phyloP scores from a whole-genome alignment of 2,888 invertebrate genomes.

The Malthinus seriepunctatus region DNA sequence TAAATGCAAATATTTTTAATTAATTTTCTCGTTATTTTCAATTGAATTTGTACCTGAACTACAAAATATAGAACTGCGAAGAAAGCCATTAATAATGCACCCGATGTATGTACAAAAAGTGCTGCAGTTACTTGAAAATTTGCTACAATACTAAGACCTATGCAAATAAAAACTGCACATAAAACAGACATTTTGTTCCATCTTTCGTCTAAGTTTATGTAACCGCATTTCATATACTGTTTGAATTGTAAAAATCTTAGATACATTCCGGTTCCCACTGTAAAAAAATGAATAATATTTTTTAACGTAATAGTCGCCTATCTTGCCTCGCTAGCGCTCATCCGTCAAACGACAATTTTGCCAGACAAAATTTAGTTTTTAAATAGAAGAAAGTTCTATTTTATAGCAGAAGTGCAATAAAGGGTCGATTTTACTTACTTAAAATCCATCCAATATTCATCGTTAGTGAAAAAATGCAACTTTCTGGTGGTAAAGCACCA shows the following conservation, averaged over 20 bases:
- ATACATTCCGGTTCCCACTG: neutral
- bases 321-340: too few relatives aligned
- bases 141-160: slow-evolving; percentile 71
- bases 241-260: neutral
- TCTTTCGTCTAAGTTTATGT: neutral
- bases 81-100: slow-evolving; percentile 53
- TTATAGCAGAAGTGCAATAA: too few relatives aligned
- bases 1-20: neutral
- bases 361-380: too few relatives aligned
- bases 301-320: too few relatives aligned
- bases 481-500: slow-evolving; percentile 71
- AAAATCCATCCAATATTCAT: slow-evolving; percentile 59
- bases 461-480: slow-evolving; percentile 73
- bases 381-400: too few relatives aligned
- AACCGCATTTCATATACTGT: slow-evolving; percentile 1
- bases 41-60: slow-evolving; percentile 64
- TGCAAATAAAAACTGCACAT: slow-evolving; percentile 53
- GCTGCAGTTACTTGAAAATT: slow-evolving; percentile 78
- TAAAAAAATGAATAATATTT: neutral
- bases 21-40: neutral
- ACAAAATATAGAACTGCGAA: slow-evolving; percentile 66
- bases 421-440: slow-evolving; percentile 22
- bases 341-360: too few relatives aligned
- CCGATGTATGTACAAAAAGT: slow-evolving; percentile 73
- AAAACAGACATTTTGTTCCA: slow-evolving; percentile 7